Percentiles rank a stretch among this genome's conserved stretches.
phyloP scores from a whole-genome alignment of 2,797 vertebrate species.

The Falco berigora region DNA sequence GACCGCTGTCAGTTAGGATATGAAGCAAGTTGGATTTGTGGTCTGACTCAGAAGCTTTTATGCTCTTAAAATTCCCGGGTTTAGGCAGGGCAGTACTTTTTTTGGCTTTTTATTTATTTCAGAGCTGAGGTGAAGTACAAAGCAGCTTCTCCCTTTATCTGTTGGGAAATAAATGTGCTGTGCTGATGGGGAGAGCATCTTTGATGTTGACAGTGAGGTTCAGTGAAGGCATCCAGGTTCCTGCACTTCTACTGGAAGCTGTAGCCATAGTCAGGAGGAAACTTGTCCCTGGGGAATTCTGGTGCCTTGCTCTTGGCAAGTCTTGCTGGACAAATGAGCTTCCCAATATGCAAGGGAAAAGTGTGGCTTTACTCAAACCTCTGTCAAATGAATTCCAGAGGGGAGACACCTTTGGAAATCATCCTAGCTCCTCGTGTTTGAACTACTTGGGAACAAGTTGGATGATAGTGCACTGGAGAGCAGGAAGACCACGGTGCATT shows the following conservation, averaged over 20 bases:
- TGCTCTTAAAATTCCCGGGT: background rate
- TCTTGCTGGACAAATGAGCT: background rate
- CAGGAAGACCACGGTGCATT: accelerated
- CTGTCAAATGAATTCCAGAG: background rate
- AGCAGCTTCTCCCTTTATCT: background rate
- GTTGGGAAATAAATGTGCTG: background rate
- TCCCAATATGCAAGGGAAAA: background rate
- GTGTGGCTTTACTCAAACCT: background rate
- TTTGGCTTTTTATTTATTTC: background rate
- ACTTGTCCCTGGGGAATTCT: background rate
- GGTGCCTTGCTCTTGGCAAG: background rate
- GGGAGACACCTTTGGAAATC: background rate
- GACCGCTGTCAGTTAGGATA: background rate
- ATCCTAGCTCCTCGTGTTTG: background rate
- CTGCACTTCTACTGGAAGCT: background rate
- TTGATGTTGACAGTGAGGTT: background rate
- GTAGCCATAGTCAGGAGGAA: background rate
- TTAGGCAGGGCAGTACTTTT: background rate
- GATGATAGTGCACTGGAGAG: background rate
- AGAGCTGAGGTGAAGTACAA: background rate
- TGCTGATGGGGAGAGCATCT: background rate
- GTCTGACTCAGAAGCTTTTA: background rate
- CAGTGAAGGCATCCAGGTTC: background rate
- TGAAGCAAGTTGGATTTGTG: background rate
- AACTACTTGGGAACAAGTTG: background rate